Evolutionary conservation across 2,113 vertebrate species (phyloP), one percentile per base, ranked within the genome.

Genomic region (Myotis brandtii): DNA sequence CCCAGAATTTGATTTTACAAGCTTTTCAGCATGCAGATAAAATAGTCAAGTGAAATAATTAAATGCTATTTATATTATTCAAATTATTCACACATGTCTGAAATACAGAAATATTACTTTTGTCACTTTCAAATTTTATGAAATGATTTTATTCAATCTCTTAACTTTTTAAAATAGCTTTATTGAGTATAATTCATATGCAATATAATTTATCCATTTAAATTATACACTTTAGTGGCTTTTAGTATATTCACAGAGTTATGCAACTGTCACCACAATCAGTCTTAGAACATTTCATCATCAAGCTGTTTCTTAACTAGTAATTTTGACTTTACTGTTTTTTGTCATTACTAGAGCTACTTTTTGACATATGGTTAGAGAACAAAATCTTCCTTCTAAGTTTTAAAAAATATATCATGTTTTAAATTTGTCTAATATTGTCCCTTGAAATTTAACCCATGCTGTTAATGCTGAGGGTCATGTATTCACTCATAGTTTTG

Each of bases 81-180:
- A 86, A 32, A 80, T 84, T 64, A 81, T 66, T 88, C 32, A 69
- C 21, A 75, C 4, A 3, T 79, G 21, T 83, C 89, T 87, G 27
- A 87, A 94, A 76, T 94, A 89, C 34, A 91, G 20, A 77, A 94
- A 91, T 88, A 91, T 16, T 52, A 82, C 27, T 64, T 84, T 76
- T 92, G 25, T 89, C 54, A 86, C 13, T 86, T 95, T 83, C 5
- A 66, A 32, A 40, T 95, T 89, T 96, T 79, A 48, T 93, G 52
- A 54, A 79, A 88, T 86, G 5, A 76, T 75, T 80, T 93, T 87
- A 75, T 80, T 76, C 21, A 72, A 7, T 30, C 16, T 84, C 12
- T 64, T 95, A 56, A 48, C 11, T 27, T 86, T n/a, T 34, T 77
- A 20, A 56, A 85, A n/a, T 9, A 64, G 9, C 3, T 90, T 93